Conservation (phyloP, 2,888 invertebrate genomes). For the Hololepta plana region DNA sequence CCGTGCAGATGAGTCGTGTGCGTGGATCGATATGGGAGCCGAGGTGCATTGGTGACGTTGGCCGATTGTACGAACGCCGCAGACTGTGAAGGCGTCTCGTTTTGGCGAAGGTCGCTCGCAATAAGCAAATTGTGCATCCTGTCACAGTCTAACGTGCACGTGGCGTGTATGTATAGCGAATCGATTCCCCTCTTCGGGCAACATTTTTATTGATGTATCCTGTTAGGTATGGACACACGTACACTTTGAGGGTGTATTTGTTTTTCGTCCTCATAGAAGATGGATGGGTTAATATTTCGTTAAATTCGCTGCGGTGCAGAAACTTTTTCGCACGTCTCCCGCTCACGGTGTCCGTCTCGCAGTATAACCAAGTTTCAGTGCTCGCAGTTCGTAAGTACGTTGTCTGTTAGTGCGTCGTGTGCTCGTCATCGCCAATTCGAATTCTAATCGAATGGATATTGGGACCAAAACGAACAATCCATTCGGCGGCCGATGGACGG, state of each 20-base stretch:
- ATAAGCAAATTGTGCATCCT: conserved; percentile 3
- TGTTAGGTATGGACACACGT: conserved; percentile 11
- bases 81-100: conserved; percentile 33
- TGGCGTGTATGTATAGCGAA: too few relatives aligned
- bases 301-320: too few relatives aligned
- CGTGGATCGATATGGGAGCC: conserved; percentile 1
- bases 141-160: conserved; percentile 11
- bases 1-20: conserved; percentile 19
- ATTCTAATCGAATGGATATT: too few relatives aligned
- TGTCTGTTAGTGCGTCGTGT: too few relatives aligned
- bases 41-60: conserved; percentile 3
- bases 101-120: conserved; percentile 24
- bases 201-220: conserved; percentile 14
- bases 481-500: too few relatives aligned
- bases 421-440: too few relatives aligned
- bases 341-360: too few relatives aligned
- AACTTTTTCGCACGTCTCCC: too few relatives aligned
- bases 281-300: too few relatives aligned
- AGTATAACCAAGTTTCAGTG: too few relatives aligned
- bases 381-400: too few relatives aligned
- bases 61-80: conserved; percentile 25
- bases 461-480: too few relatives aligned
- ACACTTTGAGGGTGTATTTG: conserved; percentile 16
- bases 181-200: conserved; percentile 13
- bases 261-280: conserved; percentile 13